phyloP scores from a whole-genome alignment of 2,113 vertebrate species.

The Pheucticus melanocephalus region DNA sequence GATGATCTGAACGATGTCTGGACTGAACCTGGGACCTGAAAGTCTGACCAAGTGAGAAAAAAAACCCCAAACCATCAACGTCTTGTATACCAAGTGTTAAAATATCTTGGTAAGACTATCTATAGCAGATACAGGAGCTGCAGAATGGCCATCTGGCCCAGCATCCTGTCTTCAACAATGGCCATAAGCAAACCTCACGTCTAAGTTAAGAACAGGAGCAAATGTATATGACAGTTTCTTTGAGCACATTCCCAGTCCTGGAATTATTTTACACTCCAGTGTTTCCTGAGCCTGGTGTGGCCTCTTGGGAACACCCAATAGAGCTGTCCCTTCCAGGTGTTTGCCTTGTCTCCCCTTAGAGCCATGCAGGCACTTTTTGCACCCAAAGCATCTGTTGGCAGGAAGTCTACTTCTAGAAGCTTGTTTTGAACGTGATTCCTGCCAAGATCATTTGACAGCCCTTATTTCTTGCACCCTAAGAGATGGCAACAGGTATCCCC shows the following conservation, averaged over 20 bases:
- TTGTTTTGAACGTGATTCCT: not conserved
- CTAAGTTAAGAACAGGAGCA: not conserved
- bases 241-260: not conserved
- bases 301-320: not conserved
- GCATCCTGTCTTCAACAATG: conserved; percentile 18
- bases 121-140: not conserved
- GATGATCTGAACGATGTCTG: not conserved
- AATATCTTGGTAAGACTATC: not conserved
- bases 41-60: not conserved
- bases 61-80: not conserved
- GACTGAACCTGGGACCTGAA: not conserved
- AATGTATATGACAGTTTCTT: not conserved
- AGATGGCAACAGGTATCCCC: not conserved
- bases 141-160: not conserved
- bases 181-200: not conserved
- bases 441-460: not conserved
- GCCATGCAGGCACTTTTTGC: accelerated
- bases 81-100: not conserved
- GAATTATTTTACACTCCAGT: conserved; percentile 10
- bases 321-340: not conserved
- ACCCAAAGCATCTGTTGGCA: not conserved
- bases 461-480: not conserved
- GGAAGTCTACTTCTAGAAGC: not conserved
- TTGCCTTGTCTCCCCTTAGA: not conserved
- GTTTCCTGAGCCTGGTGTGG: not conserved